Conservation (phyloP, 2,113 vertebrate species). For the Aphelocoma coerulescens region DNA sequence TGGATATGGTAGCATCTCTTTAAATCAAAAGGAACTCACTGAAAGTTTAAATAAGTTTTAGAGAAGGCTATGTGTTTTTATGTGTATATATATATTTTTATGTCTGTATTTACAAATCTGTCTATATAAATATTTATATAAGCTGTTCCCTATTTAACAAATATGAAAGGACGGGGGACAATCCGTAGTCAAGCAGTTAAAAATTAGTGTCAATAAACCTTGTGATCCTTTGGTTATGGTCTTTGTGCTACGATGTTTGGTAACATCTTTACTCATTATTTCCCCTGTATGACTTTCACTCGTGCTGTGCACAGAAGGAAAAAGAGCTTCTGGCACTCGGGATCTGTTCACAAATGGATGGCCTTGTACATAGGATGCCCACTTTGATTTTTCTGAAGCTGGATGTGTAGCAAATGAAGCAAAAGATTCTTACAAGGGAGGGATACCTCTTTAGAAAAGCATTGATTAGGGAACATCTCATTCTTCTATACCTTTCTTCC, state of each 20-base stretch:
- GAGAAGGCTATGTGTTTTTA: background rate
- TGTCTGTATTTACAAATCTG: background rate
- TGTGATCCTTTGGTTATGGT: background rate
- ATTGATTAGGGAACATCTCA: background rate
- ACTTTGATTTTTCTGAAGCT: background rate
- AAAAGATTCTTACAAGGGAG: background rate
- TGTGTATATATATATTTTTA: background rate
- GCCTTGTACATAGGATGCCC: background rate
- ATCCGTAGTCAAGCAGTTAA: background rate
- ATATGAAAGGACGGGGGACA: background rate
- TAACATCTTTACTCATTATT: background rate
- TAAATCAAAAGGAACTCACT: constrained; percentile 58
- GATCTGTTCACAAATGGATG: background rate
- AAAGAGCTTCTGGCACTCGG: background rate
- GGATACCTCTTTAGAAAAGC: background rate
- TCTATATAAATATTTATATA: background rate
- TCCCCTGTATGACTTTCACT: background rate
- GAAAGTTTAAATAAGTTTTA: constrained; percentile 43
- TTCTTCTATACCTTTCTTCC: background rate
- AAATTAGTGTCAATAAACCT: background rate
- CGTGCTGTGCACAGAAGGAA: background rate
- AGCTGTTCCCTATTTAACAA: background rate
- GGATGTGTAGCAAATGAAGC: rapidly evolving
- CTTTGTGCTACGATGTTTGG: background rate
- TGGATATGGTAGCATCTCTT: constrained; percentile 15